Base-by-base conservation (phyloP, 2,797 vertebrate species). In the Thamnophis elegans region DNA sequence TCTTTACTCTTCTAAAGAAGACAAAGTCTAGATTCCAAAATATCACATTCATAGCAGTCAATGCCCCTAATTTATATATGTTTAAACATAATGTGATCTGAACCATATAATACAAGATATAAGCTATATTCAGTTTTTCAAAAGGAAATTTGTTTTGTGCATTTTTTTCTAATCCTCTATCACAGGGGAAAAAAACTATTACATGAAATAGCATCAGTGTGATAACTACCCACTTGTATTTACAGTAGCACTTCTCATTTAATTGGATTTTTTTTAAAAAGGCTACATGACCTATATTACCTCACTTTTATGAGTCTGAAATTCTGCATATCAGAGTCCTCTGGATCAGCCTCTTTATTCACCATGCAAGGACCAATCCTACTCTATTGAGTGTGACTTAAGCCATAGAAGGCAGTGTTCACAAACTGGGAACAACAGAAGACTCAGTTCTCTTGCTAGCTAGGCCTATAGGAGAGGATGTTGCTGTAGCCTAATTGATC, bases 401-500 rank as follows among this genome's bases (percentile, higher is more conserved):
- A 56, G 82, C 0, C 2, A 86, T 51, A 9, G 54, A 90, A 26
- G 93, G 18, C 25, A 59, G 62, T 28, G n/a, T 7, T 47, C 53
- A 25, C 78, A 91, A 10, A 20, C 18, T 0, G 4, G 36, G 90
- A 90, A 36, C 12, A 87, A 4, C 3, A n/a, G 42, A 16, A 0
- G 2, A 53, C 59, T 92, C 62, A 2, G 11, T 89, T 32, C 93
- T 87, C 47, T 85, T 68, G 78, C 0, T 0, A 20, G 56, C 65
- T 13, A 7, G 25, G 92, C 89, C 1, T 20, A 54, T 2, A 51
- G 0, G 59, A 65, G 55, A 32, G 0, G 18, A 1, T 54, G 28
- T 56, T 96, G 93, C 90, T 95, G 53, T 88, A 89, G 90, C 86
- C 90, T 87, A 94, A 73, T 3, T 93, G 42, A 94, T 91, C 89